phyloP scores from a whole-genome alignment of 2,797 vertebrate species.

The Phrynocephalus vlangalii region DNA sequence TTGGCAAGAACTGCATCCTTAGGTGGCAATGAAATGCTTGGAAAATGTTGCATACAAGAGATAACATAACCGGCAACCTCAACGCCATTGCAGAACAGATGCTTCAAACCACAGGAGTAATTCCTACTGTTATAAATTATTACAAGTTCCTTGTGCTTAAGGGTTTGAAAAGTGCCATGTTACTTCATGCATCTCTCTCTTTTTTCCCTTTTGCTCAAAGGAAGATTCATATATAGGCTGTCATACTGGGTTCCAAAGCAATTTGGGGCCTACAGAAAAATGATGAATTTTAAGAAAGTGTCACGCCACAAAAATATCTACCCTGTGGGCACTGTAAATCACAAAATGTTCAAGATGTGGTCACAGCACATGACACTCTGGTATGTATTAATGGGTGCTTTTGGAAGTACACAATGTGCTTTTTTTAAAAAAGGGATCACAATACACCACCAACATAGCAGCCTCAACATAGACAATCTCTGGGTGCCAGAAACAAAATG shows the following conservation, averaged over 20 bases:
- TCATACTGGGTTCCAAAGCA: too few species aligned
- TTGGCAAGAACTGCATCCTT: background rate
- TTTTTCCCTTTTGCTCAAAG: background rate
- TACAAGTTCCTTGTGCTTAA: conserved; percentile 4
- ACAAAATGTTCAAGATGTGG: too few species aligned
- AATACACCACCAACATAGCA: too few species aligned
- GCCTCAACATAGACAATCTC: too few species aligned
- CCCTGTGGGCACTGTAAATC: too few species aligned
- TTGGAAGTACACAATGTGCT: too few species aligned
- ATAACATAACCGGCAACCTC: background rate
- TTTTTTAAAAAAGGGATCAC: too few species aligned
- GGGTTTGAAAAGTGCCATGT: background rate
- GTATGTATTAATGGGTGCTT: too few species aligned
- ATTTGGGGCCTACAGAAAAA: background rate
- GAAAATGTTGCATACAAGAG: background rate
- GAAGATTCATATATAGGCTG: background rate
- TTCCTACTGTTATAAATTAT: conserved; percentile 30
- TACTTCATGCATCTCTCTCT: background rate
- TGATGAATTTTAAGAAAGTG: background rate
- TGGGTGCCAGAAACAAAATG: too few species aligned
- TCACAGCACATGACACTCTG: too few species aligned
- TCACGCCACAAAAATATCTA: too few species aligned
- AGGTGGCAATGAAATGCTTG: background rate
- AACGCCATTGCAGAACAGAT: conserved; percentile 9
- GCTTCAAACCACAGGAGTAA: conserved; percentile 10